Percentiles rank a stretch among this genome's conserved stretches.
These are phyloP conservation scores for Hirtodrosophila histrioides DNA, from an alignment of 2,888 invertebrate species.

Conservation along the genomic window DNA sequence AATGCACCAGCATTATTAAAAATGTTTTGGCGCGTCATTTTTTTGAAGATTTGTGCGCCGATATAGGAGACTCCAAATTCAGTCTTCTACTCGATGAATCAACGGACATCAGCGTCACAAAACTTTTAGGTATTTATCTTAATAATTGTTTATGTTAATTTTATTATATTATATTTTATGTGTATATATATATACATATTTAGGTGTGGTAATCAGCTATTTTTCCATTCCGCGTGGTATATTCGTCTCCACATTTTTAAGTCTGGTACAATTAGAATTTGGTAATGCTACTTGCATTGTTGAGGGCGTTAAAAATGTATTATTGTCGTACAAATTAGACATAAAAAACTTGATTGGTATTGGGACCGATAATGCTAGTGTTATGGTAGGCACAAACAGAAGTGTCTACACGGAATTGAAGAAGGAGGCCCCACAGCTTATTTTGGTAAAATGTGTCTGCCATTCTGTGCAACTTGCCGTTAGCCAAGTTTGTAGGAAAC, in stretches of 20 bases:
- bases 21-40: neutral
- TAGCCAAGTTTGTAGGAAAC: neutral
- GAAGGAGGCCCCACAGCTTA: neutral
- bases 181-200: neutral
- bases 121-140: neutral
- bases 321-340: neutral
- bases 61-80: neutral
- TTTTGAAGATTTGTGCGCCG: neutral
- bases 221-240: neutral
- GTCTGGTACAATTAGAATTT: neutral
- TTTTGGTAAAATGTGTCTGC: too few relatives aligned
- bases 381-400: neutral
- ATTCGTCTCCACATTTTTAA: neutral
- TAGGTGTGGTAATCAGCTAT: neutral
- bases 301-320: neutral
- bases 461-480: neutral
- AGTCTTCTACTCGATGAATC: neutral
- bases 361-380: neutral
- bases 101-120: neutral
- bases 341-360: neutral
- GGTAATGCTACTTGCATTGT: neutral
- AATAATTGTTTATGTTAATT: neutral
- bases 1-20: constrained; percentile 1
- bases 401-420: neutral
- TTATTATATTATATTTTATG: neutral